Percentiles rank a stretch among this genome's conserved stretches.
These are phyloP conservation scores for Polypterus bichir DNA, from an alignment of 2,113 vertebrate species.

Conservation along the genomic window DNA sequence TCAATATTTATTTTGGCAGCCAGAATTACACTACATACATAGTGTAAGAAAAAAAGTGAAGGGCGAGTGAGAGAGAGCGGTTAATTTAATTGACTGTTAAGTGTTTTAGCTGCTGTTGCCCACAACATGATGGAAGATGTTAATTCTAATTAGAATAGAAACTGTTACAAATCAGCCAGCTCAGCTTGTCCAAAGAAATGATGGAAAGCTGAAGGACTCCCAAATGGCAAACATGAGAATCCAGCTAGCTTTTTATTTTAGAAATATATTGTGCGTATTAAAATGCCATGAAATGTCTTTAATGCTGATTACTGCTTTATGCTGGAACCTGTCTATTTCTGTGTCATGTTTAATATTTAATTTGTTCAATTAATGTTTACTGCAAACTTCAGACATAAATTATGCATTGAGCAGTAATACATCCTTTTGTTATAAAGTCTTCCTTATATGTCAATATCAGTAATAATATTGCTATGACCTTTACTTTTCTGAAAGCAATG, in stretches of 20 bases:
- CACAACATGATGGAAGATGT: background rate
- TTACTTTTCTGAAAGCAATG: too few species aligned
- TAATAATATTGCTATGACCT: too few species aligned
- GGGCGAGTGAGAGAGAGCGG: too few species aligned
- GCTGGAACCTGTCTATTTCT: background rate
- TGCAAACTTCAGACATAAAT: constrained; percentile 7
- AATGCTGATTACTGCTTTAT: background rate
- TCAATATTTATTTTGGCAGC: too few species aligned
- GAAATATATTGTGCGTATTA: constrained; percentile 6
- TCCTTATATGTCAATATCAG: constrained; percentile 38
- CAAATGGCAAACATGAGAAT: background rate
- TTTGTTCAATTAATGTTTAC: background rate
- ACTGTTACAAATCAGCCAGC: background rate
- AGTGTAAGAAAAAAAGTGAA: too few species aligned
- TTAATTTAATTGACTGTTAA: too few species aligned
- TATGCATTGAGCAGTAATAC: background rate
- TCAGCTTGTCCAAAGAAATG: background rate
- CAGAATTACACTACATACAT: too few species aligned
- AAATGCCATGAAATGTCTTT: background rate
- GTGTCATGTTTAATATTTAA: background rate
- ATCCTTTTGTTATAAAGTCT: background rate
- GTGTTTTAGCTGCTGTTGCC: too few species aligned
- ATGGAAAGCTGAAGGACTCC: background rate
- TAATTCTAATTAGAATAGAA: background rate
- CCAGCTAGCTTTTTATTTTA: background rate